Conservation (phyloP, 2,797 vertebrate genomes). For the Paedocypris micromegethes region DNA sequence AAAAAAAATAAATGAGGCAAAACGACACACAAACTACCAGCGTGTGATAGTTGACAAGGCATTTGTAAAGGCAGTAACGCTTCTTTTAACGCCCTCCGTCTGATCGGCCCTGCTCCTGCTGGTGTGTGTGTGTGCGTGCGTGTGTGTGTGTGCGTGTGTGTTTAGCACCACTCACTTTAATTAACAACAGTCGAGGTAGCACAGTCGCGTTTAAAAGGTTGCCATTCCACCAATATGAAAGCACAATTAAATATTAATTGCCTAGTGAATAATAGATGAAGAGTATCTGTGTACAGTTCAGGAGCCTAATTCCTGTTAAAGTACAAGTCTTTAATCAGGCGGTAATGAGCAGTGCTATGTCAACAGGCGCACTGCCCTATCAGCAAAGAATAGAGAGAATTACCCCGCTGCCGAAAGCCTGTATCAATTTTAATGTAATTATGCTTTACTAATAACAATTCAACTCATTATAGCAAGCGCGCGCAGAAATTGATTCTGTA, state of each 20-base stretch:
- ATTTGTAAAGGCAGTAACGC: background rate
- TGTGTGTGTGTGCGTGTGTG: background rate
- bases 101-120: constrained; percentile 34
- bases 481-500: constrained; percentile 36
- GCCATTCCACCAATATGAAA: constrained; percentile 50
- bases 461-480: constrained; percentile 27
- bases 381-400: constrained; percentile 45
- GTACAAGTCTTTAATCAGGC: constrained; percentile 52
- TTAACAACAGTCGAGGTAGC: constrained; percentile 48
- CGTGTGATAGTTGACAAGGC: too few species aligned
- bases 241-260: constrained; percentile 53
- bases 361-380: constrained; percentile 41
- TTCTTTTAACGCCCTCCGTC: constrained; percentile 23
- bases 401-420: constrained; percentile 33
- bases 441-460: constrained; percentile 45
- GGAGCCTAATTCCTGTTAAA: constrained; percentile 51
- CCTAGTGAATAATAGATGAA: constrained; percentile 49
- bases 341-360: constrained; percentile 46
- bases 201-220: constrained; percentile 47
- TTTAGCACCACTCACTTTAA: constrained; percentile 39
- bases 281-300: constrained; percentile 50
- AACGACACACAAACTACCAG: background rate
- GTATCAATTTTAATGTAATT: constrained; percentile 45
- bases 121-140: background rate
- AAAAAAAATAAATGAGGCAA: background rate